A percentile compares a stretch with the other conserved stretches of the same genome.
Conservation (phyloP, 2,888 invertebrate species). For the Tachina grossa region DNA sequence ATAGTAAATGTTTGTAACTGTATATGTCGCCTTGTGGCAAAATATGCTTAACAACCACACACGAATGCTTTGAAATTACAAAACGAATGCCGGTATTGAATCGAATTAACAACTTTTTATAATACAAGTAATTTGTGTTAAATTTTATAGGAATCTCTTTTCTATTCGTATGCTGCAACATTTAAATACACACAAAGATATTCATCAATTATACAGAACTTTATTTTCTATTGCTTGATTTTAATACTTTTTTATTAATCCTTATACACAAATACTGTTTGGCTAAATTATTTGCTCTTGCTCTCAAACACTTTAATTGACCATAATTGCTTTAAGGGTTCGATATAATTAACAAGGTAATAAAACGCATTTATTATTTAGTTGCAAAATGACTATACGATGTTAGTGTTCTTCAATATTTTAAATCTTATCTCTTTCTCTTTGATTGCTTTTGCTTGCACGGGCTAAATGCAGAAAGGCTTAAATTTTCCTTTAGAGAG, state of each 20-base stretch:
- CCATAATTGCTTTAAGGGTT: constrained; percentile 67
- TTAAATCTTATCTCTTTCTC: not conserved
- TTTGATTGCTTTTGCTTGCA: not conserved
- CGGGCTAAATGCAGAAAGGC: constrained; percentile 17
- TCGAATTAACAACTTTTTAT: not conserved
- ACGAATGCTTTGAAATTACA: not conserved
- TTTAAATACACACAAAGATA: not conserved
- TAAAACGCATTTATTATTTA: constrained; percentile 54
- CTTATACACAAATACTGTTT: constrained; percentile 12
- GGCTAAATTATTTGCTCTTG: constrained; percentile 42
- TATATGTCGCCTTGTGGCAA: not conserved
- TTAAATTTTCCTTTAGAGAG: constrained; percentile 17
- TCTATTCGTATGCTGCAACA: too few species aligned
- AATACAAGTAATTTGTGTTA: constrained; percentile 4
- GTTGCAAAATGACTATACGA: constrained; percentile 36
- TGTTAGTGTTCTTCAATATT: not conserved
- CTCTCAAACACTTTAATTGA: constrained; percentile 60
- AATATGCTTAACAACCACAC: not conserved
- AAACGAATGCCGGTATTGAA: not conserved
- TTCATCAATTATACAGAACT: not conserved
- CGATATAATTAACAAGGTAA: constrained; percentile 65
- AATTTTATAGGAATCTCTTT: constrained; percentile 6
- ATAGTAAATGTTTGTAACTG: not conserved
- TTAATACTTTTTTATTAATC: constrained; percentile 45
- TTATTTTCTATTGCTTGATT: not conserved